Evolutionary conservation across 2,113 vertebrate genomes (phyloP).

Genomic region (Neogobius melanostomus): DNA sequence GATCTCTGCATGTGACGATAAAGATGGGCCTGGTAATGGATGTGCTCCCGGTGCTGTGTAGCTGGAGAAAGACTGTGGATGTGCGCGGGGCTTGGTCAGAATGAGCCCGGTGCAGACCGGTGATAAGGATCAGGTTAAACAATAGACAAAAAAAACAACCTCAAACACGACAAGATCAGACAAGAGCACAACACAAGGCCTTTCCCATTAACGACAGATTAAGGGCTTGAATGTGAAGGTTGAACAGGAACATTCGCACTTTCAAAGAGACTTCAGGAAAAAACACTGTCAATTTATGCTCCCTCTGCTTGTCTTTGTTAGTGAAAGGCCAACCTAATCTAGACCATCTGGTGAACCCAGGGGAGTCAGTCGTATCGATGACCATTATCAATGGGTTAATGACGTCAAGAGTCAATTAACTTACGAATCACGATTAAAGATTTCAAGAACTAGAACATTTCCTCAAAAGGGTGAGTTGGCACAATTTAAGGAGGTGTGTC

Average conservation of each 20-base stretch:
- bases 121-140: slow-evolving; percentile 54
- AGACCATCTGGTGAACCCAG: slow-evolving; percentile 19
- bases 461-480: neutral
- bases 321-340: neutral
- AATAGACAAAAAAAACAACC: slow-evolving; percentile 7
- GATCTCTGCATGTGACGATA: neutral
- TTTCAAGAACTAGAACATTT: neutral
- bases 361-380: slow-evolving; percentile 11
- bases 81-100: slow-evolving; percentile 5
- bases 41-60: neutral
- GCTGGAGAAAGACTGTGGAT: slow-evolving; percentile 28
- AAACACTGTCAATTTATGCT: neutral
- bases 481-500: neutral
- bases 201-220: slow-evolving; percentile 5
- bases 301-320: neutral
- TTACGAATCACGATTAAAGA: slow-evolving; percentile 5
- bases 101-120: slow-evolving; percentile 33
- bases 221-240: slow-evolving; percentile 3
- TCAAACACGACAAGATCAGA: slow-evolving; percentile 18
- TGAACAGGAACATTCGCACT: neutral
- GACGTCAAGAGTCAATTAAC: slow-evolving; percentile 11
- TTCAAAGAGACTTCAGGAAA: neutral
- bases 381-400: slow-evolving; percentile 19
- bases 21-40: neutral
- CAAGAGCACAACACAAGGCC: neutral